Evolutionary conservation across 2,113 vertebrate species (phyloP).

Genomic region (Hemichromis elongatus): DNA sequence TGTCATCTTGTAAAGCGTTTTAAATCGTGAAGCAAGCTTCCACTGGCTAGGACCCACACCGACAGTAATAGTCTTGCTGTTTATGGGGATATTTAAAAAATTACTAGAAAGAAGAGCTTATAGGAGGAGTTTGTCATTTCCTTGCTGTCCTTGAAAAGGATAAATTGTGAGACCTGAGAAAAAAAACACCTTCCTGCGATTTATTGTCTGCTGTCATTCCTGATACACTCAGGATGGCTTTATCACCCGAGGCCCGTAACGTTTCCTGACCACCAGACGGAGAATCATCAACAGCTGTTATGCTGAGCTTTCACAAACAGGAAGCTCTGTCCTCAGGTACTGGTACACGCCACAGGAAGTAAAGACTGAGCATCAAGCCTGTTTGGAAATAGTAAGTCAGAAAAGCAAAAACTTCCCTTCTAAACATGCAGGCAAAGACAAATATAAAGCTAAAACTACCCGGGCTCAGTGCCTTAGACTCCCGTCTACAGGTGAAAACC

Average conservation of each 20-base stretch:
- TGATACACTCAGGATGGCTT: neutral
- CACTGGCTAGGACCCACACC: neutral
- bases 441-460: neutral
- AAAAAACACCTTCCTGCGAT: neutral
- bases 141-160: neutral
- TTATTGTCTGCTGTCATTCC: neutral
- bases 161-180: neutral
- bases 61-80: neutral
- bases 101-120: neutral
- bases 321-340: neutral
- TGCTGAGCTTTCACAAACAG: neutral
- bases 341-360: neutral
- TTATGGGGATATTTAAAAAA: neutral
- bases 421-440: neutral
- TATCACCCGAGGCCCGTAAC: neutral
- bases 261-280: neutral
- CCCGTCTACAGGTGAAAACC: neutral
- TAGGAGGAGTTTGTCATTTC: neutral
- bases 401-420: neutral
- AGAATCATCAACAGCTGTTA: neutral
- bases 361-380: neutral
- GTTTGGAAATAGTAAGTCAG: neutral
- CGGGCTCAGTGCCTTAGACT: neutral
- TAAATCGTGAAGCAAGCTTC: neutral
- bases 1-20: neutral